These are phyloP conservation scores for Phengaris alcon DNA, from an alignment of 2,888 invertebrate species.

Conservation along the genomic window DNA sequence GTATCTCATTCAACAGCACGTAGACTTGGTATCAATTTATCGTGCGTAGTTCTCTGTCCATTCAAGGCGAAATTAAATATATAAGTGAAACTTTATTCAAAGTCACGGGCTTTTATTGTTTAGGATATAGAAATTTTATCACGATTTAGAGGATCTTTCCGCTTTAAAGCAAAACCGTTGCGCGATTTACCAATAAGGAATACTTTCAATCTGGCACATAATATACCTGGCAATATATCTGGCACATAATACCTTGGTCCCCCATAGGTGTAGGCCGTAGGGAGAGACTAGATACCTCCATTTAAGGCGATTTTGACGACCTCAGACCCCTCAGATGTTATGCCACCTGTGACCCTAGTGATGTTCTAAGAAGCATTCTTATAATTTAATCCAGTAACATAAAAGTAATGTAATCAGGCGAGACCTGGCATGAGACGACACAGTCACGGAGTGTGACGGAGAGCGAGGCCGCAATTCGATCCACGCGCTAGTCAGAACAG, in stretches of 20 bases:
- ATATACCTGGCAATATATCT: no score
- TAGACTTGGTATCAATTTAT: neutral
- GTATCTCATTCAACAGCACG: constrained; percentile 8
- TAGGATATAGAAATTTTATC: neutral
- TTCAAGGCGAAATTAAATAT: neutral
- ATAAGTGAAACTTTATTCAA: constrained; percentile 3
- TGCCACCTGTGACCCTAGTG: no score
- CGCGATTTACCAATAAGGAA: neutral
- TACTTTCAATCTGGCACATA: no score
- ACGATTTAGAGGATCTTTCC: neutral
- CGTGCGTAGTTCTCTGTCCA: neutral
- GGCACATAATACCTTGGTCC: no score
- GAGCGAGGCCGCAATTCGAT: constrained; percentile 41
- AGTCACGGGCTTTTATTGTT: neutral
- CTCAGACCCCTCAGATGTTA: no score
- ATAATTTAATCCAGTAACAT: neutral
- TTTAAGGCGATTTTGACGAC: no score
- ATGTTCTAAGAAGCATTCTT: no score
- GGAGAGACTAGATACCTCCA: no score
- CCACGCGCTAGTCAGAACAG: constrained; percentile 44
- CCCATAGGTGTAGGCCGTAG: no score
- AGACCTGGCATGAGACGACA: constrained; percentile 4
- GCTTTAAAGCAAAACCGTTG: neutral
- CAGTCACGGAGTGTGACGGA: neutral
- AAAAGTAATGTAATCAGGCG: neutral